These are phyloP conservation scores for Penaeus japonicus DNA, from an alignment of 1,140 invertebrate species.

Conservation along the genomic window DNA sequence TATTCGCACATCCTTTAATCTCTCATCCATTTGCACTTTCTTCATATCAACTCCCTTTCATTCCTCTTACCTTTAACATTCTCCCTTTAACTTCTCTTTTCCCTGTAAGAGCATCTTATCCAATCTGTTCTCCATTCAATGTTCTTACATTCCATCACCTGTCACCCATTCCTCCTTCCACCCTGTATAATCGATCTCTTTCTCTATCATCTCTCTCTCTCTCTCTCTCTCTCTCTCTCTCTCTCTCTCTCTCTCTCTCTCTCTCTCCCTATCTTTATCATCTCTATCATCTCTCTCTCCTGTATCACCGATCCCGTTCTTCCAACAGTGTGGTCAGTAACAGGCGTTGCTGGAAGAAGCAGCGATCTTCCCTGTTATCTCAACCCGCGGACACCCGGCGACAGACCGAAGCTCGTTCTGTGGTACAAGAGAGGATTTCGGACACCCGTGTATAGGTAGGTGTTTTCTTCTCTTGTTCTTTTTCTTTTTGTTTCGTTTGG, in stretches of 20 bases:
- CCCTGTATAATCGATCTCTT: too few relatives aligned
- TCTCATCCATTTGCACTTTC: too few relatives aligned
- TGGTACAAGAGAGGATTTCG: slow-evolving; percentile 52
- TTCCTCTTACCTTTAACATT: too few relatives aligned
- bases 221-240: slow-evolving; percentile 2
- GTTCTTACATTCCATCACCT: too few relatives aligned
- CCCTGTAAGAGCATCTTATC: too few relatives aligned
- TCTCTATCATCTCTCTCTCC: background rate
- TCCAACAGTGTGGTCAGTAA: slow-evolving; percentile 48
- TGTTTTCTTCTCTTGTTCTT: background rate
- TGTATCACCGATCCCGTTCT: background rate
- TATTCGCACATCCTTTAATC: too few relatives aligned
- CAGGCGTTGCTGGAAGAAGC: slow-evolving; percentile 45
- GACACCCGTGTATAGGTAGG: slow-evolving; percentile 52
- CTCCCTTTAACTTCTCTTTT: too few relatives aligned
- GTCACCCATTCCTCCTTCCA: too few relatives aligned
- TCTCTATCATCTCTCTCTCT: too few relatives aligned
- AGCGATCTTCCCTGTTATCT: slow-evolving; percentile 53
- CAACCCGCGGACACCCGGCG: slow-evolving; percentile 49
- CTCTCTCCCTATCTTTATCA: background rate
- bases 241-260: background rate
- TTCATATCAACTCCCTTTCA: too few relatives aligned
- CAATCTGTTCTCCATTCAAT: too few relatives aligned
- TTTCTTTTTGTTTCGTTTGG: background rate
- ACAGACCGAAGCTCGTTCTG: slow-evolving; percentile 54